Conservation (phyloP, 2,113 vertebrate genomes). For the Chionomys nivalis region DNA sequence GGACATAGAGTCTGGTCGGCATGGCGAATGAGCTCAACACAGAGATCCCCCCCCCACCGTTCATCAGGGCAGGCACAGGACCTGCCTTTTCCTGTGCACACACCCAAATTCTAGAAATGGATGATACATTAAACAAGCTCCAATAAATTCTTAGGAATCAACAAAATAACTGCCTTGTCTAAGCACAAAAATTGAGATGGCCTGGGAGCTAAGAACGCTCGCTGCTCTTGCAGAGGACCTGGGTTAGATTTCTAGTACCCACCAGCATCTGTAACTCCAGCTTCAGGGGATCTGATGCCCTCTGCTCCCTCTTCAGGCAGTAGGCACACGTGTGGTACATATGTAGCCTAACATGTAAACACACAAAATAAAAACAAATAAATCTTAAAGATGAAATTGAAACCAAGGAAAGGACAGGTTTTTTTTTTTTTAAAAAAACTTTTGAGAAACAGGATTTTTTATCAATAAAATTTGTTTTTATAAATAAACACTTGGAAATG, state of each 20-base stretch:
- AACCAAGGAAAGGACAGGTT: neutral
- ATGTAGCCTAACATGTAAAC: neutral
- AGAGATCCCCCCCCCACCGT: neutral
- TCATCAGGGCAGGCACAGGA: neutral
- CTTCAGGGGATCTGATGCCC: neutral
- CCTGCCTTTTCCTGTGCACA: neutral
- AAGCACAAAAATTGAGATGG: neutral
- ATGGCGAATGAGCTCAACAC: neutral
- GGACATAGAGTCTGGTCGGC: neutral
- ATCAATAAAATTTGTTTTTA: neutral
- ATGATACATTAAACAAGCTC: no score
- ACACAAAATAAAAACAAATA: neutral
- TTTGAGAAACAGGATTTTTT: neutral
- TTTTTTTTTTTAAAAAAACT: neutral
- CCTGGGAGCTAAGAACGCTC: neutral
- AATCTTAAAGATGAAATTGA: neutral
- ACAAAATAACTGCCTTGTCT: neutral
- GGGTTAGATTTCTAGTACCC: no score
- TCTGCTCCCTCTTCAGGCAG: neutral
- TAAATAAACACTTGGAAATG: neutral
- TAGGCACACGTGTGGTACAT: fast-evolving
- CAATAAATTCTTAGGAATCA: neutral
- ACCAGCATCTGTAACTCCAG: neutral
- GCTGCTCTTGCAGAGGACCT: neutral
- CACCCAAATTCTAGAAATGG: neutral